Base-by-base conservation (phyloP, 2,888 invertebrate species). In the Pheosia tremula region DNA sequence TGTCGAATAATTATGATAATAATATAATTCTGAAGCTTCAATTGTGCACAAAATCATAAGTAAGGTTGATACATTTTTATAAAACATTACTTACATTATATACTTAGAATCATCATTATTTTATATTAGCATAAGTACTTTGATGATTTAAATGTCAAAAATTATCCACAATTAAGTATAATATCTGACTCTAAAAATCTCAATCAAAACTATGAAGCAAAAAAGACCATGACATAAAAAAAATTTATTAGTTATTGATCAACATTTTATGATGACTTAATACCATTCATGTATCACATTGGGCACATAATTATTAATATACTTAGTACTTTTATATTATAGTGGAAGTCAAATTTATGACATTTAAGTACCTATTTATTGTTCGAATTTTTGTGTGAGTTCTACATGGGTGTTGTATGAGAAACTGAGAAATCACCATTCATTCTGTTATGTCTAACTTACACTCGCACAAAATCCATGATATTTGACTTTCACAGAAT, bases 251-350 rank as follows among this genome's bases (percentile, higher is more conserved):
- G 81, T 81, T 85, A 87, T 88, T 90, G 91, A 93, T 92, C 93
- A 93, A 92, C 93, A 91, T 93, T 92, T 91, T 90, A 86, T 84
- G 86, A 81, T 85, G 83, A 85, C 84, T 84, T 80, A 82, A 82
- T 86, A 84, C 78, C 69, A 45, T 72, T 54, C 62, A 72, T 78
- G 80, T 84, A 84, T 80, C 85, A 79, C 78, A 81, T 82, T 83
- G 82, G 78, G 82, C 84, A 83, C 80, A 79, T 85, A 79, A 81
- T 79, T 81, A 82, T 81, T 82, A 79, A 24, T 24, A 24, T 24
- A 24, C 24, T 24, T 81, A 78, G 78, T 73, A 74, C 79, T 84
- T 80, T 80, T 82, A 81, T 79, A 79, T 75, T 78, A 75, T 68
- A 73, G 86, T 86, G 86, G 78, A 86, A 86, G 86, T 87, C 86